Base-by-base conservation (phyloP, 1,140 invertebrate genomes). In the Solen grandis region DNA sequence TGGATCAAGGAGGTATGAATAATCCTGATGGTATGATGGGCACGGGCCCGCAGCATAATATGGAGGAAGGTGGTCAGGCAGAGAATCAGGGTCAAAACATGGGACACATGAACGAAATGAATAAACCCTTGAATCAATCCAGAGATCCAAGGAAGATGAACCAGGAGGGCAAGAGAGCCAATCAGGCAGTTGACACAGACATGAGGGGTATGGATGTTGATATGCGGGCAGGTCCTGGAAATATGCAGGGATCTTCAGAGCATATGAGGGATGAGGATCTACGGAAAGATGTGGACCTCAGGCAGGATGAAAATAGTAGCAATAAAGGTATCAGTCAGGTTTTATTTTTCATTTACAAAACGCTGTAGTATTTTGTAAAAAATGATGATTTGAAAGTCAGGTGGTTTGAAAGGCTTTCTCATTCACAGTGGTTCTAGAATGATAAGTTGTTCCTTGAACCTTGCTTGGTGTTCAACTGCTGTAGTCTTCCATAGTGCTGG, bases 281-380 rank as follows among this genome's bases (percentile, higher is more conserved):
- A 5, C 55, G 72, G 8, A 36, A 63, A 62, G 72, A 74, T 74
- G 57, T 74, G 36, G 72, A 74, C 29, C 60, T 74, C 57, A 27
- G 72, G 13, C 31, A 74, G 14, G 41, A 62, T 14, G 68, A 70
- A 2, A 52, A 5, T 22, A 38, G 50, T 25, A 70, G 52, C 57
- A 70, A 70, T 29, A 50, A 70, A 55, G 68, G 68, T 70, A 52
- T 13, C 10, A 13, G 46, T 50, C 19, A 13, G 19, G 19, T 8
- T 50, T 50, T 50, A 8, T 13, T 13, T 13, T 19, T 50, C 19
- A 50, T 50, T 19, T 19, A 50, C 19, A 13, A 13, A 8, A 13
- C 8, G 8, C 19, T 50, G 8, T 13, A 50, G 46, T 50, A 19
- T 50, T 13, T 50, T 50, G 46, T 50, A 13, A 13, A 50, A 50